phyloP scores from a whole-genome alignment of 2,113 vertebrate species.

The Narcine bancroftii region DNA sequence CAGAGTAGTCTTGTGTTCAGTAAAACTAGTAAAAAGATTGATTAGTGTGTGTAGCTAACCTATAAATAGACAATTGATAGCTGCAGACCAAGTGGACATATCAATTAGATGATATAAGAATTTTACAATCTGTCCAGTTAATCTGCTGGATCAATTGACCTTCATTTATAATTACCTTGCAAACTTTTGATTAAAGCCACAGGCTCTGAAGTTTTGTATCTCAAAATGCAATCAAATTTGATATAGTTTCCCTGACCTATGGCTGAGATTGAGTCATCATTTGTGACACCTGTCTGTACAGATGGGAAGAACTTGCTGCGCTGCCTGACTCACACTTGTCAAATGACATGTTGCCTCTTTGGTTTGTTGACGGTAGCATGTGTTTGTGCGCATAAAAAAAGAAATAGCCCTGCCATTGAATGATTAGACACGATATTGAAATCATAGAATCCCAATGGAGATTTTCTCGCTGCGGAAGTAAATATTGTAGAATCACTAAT shows the following conservation, averaged over 20 bases:
- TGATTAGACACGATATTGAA: background rate
- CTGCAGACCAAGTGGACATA: background rate
- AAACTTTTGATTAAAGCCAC: background rate
- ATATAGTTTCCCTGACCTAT: background rate
- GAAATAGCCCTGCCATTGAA: background rate
- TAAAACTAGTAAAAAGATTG: background rate
- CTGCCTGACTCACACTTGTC: background rate
- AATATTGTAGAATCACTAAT: background rate
- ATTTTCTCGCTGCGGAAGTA: background rate
- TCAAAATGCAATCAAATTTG: background rate
- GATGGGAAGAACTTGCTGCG: background rate
- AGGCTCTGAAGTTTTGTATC: background rate
- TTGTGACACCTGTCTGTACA: background rate
- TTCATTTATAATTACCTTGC: background rate
- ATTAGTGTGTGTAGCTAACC: background rate
- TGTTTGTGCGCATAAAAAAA: background rate
- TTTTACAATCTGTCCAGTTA: background rate
- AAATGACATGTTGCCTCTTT: background rate
- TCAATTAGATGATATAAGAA: background rate
- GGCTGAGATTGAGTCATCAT: background rate
- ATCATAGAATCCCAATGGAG: slow-evolving; percentile 5
- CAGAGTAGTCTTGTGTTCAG: too few species aligned
- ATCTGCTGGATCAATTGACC: background rate
- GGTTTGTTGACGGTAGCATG: background rate
- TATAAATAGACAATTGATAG: background rate